Evolutionary conservation across 2,113 vertebrate species (phyloP).

Genomic region (Crotalus viridis): DNA sequence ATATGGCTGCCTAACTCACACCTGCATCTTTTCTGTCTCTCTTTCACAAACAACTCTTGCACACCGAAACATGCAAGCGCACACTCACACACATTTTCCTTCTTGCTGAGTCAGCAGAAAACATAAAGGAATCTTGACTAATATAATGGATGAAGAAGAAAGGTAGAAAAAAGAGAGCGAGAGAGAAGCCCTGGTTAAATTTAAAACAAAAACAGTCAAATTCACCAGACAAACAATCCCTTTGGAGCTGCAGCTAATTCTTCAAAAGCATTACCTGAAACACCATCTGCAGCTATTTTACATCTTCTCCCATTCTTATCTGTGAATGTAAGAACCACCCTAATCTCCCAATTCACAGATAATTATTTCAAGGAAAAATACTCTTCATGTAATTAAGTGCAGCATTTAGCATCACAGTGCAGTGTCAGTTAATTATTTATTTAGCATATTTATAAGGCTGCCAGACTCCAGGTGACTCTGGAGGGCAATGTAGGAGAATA

Average conservation of each 20-base stretch:
- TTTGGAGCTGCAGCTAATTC: not conserved
- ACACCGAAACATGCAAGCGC: not conserved
- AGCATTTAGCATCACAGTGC: not conserved
- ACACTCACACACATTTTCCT: not conserved
- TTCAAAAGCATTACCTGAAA: not conserved
- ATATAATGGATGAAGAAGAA: not conserved
- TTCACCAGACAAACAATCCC: not conserved
- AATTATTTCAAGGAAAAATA: not conserved
- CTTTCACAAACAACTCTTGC: not conserved
- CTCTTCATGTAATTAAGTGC: not conserved
- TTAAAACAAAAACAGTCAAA: not conserved
- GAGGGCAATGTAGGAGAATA: not conserved
- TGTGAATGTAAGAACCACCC: not conserved
- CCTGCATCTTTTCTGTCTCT: not conserved
- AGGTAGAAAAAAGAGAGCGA: not conserved
- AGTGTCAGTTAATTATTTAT: not conserved
- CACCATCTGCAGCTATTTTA: not conserved
- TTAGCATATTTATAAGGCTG: not conserved
- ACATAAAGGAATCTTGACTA: not conserved
- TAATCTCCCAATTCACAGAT: not conserved
- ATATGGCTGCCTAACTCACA: not conserved
- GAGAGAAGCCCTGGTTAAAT: not conserved
- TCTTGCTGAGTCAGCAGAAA: not conserved
- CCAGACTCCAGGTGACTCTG: not conserved
- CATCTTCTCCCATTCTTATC: not conserved